Conservation (phyloP, 2,113 vertebrate genomes). For the Balaeniceps rex region DNA sequence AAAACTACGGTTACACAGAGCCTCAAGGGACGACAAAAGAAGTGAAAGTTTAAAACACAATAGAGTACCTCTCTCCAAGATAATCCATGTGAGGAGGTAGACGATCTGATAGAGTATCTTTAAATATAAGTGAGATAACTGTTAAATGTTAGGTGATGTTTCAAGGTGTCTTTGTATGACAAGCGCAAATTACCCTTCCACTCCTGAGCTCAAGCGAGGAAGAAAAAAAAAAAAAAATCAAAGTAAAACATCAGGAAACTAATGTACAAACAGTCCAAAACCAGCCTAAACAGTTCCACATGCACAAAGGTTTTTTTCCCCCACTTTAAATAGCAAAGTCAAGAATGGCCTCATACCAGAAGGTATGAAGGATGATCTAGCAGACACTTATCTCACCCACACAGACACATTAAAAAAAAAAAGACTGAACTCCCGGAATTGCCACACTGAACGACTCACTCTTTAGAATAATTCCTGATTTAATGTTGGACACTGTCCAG, state of each 20-base stretch:
- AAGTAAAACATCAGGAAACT: neutral
- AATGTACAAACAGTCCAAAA: neutral
- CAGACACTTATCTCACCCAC: constrained; percentile 47
- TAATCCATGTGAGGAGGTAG: neutral
- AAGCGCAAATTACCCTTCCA: neutral
- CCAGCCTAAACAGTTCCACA: neutral
- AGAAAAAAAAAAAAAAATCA: neutral
- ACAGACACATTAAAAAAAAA: neutral
- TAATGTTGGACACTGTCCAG: neutral
- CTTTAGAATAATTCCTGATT: constrained; percentile 10
- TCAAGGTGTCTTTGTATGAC: neutral
- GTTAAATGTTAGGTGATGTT: neutral
- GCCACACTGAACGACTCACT: neutral
- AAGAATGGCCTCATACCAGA: constrained; percentile 20
- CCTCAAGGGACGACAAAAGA: neutral
- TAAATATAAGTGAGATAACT: neutral
- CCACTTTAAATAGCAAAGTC: neutral
- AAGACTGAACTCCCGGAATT: neutral
- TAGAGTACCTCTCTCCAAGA: neutral
- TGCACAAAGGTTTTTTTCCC: neutral
- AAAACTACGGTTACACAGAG: neutral
- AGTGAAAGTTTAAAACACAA: neutral
- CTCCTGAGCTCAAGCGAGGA: neutral
- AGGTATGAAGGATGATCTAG: constrained; percentile 33
- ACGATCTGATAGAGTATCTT: neutral